Percentiles rank a stretch among this genome's conserved stretches.
phyloP scores from a whole-genome alignment of 2,113 vertebrate genomes.

The Ceyx cyanopectus region DNA sequence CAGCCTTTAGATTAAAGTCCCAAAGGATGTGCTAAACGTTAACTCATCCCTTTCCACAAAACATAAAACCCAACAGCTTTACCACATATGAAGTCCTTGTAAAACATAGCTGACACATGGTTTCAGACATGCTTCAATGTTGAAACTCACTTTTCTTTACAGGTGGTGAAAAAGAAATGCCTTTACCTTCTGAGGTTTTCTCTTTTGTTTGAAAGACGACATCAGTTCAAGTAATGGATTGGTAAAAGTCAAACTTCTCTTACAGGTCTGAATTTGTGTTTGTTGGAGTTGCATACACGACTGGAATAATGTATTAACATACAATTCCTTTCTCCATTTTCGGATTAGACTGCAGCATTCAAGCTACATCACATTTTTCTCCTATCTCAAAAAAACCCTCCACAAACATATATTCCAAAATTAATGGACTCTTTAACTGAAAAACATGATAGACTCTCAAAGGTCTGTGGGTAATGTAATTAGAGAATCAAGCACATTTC shows the following conservation, averaged over 20 bases:
- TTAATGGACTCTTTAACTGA: not conserved
- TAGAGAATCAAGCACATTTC: not conserved
- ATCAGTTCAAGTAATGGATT: not conserved
- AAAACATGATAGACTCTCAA: not conserved
- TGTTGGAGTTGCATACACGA: not conserved
- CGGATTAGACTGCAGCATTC: not conserved
- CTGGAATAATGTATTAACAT: not conserved
- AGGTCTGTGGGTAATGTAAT: not conserved
- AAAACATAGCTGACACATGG: fast-evolving
- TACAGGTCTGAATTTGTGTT: not conserved
- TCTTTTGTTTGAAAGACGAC: not conserved
- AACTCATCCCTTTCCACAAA: not conserved
- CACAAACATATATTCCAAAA: not conserved
- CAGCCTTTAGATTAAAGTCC: not conserved
- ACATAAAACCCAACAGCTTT: not conserved
- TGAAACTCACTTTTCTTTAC: not conserved
- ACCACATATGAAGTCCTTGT: not conserved
- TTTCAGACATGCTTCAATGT: not conserved
- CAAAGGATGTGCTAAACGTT: not conserved
- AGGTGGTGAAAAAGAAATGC: not conserved
- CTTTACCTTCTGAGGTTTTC: not conserved
- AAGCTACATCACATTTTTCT: not conserved
- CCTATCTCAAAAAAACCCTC: not conserved
- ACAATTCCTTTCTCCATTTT: not conserved
- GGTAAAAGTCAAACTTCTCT: not conserved